Conservation (phyloP, 2,797 vertebrate genomes). For the Chrysocyon brachyurus region DNA sequence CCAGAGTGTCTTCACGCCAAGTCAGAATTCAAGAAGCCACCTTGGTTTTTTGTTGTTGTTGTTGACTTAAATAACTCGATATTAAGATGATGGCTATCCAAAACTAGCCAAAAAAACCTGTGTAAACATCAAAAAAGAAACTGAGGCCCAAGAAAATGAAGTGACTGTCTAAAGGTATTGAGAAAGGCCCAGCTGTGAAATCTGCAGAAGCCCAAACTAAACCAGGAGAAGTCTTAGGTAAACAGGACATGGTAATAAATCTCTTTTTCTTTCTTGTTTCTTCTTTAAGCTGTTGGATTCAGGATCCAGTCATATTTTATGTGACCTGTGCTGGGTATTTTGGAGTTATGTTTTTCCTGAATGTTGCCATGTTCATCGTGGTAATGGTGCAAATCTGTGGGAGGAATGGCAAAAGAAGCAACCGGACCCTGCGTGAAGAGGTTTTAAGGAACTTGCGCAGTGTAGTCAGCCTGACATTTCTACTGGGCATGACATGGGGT, state of each 20-base stretch:
- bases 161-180: neutral
- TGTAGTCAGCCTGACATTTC: slow-evolving; percentile 96
- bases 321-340: slow-evolving; percentile 95
- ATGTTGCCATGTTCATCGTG: slow-evolving; percentile 98
- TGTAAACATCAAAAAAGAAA: slow-evolving; percentile 31
- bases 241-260: neutral
- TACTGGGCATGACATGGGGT: slow-evolving; percentile 98
- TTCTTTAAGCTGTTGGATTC: slow-evolving; percentile 95
- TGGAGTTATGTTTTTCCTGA: slow-evolving; percentile 95
- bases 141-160: neutral
- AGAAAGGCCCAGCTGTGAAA: neutral
- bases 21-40: neutral
- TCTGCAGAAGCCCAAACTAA: neutral
- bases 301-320: slow-evolving; percentile 92
- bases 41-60: neutral
- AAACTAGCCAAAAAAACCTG: neutral
- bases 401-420: slow-evolving; percentile 96
- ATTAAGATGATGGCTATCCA: neutral
- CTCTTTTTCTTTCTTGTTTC: neutral
- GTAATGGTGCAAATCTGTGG: slow-evolving; percentile 99
- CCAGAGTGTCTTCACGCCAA: neutral
- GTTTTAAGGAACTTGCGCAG: slow-evolving; percentile 96
- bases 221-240: neutral
- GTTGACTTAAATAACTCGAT: slow-evolving; percentile 27
- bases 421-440: slow-evolving; percentile 95